Evolutionary conservation across 2,888 invertebrate species (phyloP).

Genomic region (Macrophya alboannulata): DNA sequence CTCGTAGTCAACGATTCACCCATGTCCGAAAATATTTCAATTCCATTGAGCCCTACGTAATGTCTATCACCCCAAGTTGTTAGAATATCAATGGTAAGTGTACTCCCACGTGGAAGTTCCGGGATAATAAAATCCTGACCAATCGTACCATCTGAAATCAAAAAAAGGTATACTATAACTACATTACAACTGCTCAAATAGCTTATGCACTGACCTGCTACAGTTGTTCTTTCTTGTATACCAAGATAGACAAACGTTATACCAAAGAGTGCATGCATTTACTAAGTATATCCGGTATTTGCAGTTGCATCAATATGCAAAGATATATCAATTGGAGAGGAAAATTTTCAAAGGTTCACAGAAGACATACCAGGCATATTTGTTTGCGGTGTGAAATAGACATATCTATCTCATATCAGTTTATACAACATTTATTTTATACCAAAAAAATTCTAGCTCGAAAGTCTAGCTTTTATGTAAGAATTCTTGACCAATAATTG

Average conservation of each 20-base stretch:
- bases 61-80: constrained; percentile 92
- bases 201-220: neutral
- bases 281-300: neutral
- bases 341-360: neutral
- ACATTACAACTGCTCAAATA: constrained; percentile 11
- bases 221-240: constrained; percentile 44
- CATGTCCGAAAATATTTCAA: constrained; percentile 87
- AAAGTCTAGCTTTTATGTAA: neutral
- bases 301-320: neutral
- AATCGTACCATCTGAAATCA: constrained; percentile 58
- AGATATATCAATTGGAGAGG: neutral
- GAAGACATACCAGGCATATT: neutral
- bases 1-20: constrained; percentile 84
- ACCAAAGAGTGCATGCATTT: neutral
- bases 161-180: neutral
- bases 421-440: neutral
- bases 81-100: constrained; percentile 86
- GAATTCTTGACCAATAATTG: neutral
- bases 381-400: neutral
- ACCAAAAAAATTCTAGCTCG: neutral
- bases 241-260: neutral
- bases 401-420: neutral
- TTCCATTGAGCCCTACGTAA: constrained; percentile 90
- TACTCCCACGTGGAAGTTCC: constrained; percentile 87
- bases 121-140: constrained; percentile 87